phyloP scores from a whole-genome alignment of 1,140 invertebrate species.

The Cydia splendana region DNA sequence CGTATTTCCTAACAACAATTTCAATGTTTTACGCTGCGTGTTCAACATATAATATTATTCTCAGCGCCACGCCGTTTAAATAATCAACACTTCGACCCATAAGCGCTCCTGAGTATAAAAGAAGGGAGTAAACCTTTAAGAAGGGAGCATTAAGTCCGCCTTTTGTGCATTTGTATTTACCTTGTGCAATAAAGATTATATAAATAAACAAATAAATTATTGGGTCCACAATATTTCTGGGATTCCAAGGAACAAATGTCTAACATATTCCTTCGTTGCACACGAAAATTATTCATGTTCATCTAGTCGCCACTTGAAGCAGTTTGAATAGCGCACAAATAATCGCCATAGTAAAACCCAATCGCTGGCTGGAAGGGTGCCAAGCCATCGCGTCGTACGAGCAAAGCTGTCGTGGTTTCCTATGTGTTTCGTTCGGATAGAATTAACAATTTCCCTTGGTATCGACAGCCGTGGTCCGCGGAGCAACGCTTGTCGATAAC shows the following conservation, averaged over 20 bases:
- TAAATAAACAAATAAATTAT: too few species aligned
- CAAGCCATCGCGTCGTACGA: constrained; percentile 39
- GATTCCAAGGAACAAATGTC: constrained; percentile 49
- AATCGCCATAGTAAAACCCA: constrained; percentile 61
- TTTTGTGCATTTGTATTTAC: too few species aligned
- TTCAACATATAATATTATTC: neutral
- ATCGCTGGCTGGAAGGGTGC: constrained; percentile 58
- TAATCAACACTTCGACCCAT: constrained; percentile 5
- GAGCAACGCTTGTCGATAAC: constrained; percentile 1
- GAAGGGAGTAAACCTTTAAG: neutral
- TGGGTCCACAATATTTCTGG: neutral
- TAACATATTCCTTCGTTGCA: constrained; percentile 47
- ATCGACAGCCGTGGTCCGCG: constrained; percentile 3
- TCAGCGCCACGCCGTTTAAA: constrained; percentile 2
- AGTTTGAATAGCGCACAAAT: constrained; percentile 54
- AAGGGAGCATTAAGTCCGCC: too few species aligned
- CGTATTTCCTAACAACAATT: constrained; percentile 1
- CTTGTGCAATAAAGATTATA: too few species aligned
- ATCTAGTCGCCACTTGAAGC: constrained; percentile 50
- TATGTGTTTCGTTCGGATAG: constrained; percentile 53
- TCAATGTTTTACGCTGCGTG: constrained; percentile 15
- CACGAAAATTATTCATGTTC: constrained; percentile 67
- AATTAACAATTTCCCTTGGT: constrained; percentile 56
- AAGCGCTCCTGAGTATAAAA: neutral
- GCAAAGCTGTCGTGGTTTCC: constrained; percentile 42